Conservation (phyloP, 1,140 invertebrate genomes). For the Cotesia vestalis region DNA sequence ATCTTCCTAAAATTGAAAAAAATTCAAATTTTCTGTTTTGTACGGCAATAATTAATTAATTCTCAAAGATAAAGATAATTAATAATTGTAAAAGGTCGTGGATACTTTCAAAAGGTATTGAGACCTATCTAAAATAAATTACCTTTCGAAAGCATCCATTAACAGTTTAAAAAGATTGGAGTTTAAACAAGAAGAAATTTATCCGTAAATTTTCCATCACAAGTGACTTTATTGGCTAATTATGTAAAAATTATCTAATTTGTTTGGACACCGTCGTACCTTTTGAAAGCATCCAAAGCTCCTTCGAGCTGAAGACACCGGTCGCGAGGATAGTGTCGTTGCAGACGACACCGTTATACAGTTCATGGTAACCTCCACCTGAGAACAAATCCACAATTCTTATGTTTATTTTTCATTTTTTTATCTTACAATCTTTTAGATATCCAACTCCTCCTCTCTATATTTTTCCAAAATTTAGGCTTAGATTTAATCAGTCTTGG, state of each 20-base stretch:
- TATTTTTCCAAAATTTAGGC: not conserved
- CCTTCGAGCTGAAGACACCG: conserved; percentile 97
- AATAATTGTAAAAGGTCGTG: conserved; percentile 37
- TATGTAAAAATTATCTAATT: conserved; percentile 4
- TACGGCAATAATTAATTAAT: too few relatives aligned
- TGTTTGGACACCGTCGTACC: conserved; percentile 71
- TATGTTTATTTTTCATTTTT: conserved; percentile 7
- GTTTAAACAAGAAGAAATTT: not conserved
- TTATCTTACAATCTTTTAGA: not conserved
- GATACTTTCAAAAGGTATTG: conserved; percentile 64
- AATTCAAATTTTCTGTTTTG: too few relatives aligned
- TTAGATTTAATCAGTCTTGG: not conserved
- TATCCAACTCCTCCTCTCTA: too few relatives aligned
- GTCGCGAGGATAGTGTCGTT: conserved; percentile 98
- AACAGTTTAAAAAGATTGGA: too few relatives aligned
- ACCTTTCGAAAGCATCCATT: conserved; percentile 66
- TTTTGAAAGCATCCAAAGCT: conserved; percentile 96
- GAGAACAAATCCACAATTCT: conserved; percentile 69
- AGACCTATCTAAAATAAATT: conserved; percentile 48
- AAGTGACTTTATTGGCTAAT: not conserved
- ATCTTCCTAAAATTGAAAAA: too few relatives aligned
- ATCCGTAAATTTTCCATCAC: not conserved
- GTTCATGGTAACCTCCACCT: conserved; percentile 93
- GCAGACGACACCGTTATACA: conserved; percentile 96
- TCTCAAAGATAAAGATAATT: not conserved